Evolutionary conservation across 2,888 invertebrate species (phyloP).

Genomic region (Clivina fossor): DNA sequence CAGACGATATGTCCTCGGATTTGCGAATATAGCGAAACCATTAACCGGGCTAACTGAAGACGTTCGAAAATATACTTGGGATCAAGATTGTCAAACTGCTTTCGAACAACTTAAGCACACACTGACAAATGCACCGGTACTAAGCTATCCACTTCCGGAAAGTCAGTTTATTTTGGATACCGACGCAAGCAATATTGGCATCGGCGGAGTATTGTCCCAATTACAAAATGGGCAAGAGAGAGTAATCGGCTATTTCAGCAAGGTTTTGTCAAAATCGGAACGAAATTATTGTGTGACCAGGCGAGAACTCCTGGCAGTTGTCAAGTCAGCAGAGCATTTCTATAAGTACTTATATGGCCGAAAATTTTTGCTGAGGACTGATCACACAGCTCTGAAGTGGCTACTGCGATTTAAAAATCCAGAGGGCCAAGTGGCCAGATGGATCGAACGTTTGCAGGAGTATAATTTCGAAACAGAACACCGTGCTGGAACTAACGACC

Average conservation of each 20-base stretch:
- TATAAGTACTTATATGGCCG: constrained; percentile 44
- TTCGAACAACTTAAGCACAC: neutral
- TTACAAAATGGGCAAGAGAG: constrained; percentile 35
- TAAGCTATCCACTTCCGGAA: neutral
- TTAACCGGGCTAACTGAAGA: too few species aligned
- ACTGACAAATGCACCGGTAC: neutral
- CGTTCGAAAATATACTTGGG: too few species aligned
- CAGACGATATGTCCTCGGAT: too few species aligned
- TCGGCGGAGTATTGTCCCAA: neutral
- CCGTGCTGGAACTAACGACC: constrained; percentile 37
- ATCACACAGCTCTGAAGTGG: constrained; percentile 46
- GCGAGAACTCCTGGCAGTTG: constrained; percentile 42
- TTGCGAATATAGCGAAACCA: too few species aligned
- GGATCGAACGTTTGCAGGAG: constrained; percentile 43
- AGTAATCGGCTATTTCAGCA: constrained; percentile 38
- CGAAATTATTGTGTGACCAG: constrained; percentile 43
- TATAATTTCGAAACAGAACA: constrained; percentile 43
- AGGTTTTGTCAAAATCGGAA: constrained; percentile 37
- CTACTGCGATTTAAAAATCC: constrained; percentile 45
- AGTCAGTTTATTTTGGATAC: neutral
- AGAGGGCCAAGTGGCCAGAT: constrained; percentile 46
- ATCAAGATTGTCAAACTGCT: too few species aligned
- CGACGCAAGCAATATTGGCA: too few species aligned
- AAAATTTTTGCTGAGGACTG: constrained; percentile 44
- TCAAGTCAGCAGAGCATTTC: constrained; percentile 42